Evolutionary conservation across 2,888 invertebrate genomes (phyloP).

Genomic region (Myopa tessellatipennis): DNA sequence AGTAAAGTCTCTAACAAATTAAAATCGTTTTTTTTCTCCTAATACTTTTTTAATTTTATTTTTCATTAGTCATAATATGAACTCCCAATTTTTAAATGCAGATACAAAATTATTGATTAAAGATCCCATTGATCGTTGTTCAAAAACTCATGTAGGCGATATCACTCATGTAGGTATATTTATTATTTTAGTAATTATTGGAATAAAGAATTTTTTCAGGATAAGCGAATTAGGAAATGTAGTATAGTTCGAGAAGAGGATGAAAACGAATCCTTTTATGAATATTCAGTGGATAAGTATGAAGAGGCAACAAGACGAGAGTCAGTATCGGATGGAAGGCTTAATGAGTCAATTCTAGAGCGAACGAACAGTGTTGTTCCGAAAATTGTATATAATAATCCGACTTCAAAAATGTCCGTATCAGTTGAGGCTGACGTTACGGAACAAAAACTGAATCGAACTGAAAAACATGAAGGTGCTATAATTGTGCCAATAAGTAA

Average conservation of each 20-base stretch:
- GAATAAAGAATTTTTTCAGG: constrained; percentile 49
- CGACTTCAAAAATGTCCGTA: constrained; percentile 71
- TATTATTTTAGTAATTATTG: background rate
- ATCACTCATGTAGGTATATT: constrained; percentile 15
- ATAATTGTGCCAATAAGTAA: constrained; percentile 34
- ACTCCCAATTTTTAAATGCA: constrained; percentile 9
- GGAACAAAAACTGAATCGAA: constrained; percentile 60
- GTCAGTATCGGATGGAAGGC: constrained; percentile 83
- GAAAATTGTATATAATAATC: constrained; percentile 69
- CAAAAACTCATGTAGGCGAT: constrained; percentile 44
- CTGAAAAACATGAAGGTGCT: constrained; percentile 51
- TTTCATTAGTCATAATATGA: constrained; percentile 3
- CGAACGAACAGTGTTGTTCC: constrained; percentile 55
- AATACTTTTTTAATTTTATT: constrained; percentile 9
- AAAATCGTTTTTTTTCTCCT: background rate
- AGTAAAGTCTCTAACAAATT: constrained; percentile 48
- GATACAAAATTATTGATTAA: constrained; percentile 53
- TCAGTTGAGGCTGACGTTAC: constrained; percentile 60
- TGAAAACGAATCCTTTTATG: constrained; percentile 82
- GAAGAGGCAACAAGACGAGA: constrained; percentile 76
- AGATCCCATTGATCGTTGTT: constrained; percentile 60
- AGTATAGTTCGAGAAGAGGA: constrained; percentile 94
- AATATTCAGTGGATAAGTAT: constrained; percentile 70
- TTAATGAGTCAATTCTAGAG: constrained; percentile 78
- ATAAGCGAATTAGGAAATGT: constrained; percentile 81